phyloP scores from a whole-genome alignment of 2,797 vertebrate genomes.

The Erethizon dorsatum region DNA sequence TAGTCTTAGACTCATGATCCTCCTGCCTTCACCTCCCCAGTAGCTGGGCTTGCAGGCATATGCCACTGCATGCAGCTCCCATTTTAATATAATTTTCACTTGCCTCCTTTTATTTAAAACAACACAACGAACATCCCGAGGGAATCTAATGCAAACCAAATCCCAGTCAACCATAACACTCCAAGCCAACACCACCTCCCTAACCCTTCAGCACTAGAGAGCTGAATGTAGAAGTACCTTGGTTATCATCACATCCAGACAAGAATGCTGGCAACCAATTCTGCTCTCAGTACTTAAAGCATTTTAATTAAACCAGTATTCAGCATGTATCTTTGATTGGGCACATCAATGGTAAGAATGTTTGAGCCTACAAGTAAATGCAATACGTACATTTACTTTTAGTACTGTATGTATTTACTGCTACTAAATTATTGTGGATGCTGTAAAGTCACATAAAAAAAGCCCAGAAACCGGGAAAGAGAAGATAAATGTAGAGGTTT shows the following conservation, averaged over 20 bases:
- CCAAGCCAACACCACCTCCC: not conserved
- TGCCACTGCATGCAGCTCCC: no score
- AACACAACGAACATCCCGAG: not conserved
- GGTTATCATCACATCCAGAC: not conserved
- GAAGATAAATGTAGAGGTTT: not conserved
- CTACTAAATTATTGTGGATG: not conserved
- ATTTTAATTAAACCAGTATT: constrained; percentile 45
- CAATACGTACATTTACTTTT: not conserved
- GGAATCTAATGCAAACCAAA: constrained; percentile 46
- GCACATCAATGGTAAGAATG: not conserved
- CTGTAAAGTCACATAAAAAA: constrained; percentile 14
- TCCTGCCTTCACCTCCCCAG: not conserved
- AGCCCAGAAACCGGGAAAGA: not conserved
- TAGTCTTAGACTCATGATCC: not conserved
- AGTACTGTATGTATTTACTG: constrained; percentile 15
- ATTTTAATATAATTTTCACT: not conserved
- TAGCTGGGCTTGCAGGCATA: not conserved
- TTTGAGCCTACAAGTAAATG: constrained; percentile 38
- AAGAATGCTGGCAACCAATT: constrained; percentile 38
- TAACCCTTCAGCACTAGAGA: not conserved
- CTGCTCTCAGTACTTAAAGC: not conserved
- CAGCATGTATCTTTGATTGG: not conserved
- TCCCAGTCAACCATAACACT: not conserved
- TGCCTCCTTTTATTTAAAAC: constrained; percentile 37
- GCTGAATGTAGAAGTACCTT: not conserved